Evolutionary conservation across 2,797 vertebrate species (phyloP).

Genomic region (Phoeniculus purpureus): DNA sequence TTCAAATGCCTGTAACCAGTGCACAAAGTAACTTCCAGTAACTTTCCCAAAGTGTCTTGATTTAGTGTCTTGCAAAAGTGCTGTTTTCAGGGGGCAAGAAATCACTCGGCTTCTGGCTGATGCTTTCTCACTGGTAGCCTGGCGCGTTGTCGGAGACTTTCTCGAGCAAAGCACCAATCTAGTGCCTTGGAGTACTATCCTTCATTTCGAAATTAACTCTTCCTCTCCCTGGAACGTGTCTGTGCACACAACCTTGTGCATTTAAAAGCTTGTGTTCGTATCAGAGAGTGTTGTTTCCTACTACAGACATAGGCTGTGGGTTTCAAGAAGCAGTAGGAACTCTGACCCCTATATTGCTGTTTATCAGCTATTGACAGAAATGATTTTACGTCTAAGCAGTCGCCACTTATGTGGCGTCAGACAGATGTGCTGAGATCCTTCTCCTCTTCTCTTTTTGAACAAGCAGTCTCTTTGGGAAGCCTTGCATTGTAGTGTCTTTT

Average conservation of each 20-base stretch:
- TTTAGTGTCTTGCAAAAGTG: not conserved
- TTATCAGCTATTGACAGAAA: not conserved
- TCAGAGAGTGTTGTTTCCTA: not conserved
- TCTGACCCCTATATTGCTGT: not conserved
- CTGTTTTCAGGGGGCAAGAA: not conserved
- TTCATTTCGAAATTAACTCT: not conserved
- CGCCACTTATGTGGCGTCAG: not conserved
- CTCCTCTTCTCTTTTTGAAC: not conserved
- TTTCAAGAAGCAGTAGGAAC: not conserved
- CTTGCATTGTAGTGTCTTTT: not conserved
- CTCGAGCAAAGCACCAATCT: not conserved
- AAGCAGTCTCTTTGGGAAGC: not conserved
- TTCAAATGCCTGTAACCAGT: not conserved
- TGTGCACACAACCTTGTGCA: not conserved
- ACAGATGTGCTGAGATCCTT: not conserved
- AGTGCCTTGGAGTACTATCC: not conserved
- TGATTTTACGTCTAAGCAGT: not conserved
- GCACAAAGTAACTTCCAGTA: not conserved
- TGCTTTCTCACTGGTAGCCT: not conserved
- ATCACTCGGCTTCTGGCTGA: not conserved
- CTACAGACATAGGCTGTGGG: fast-evolving
- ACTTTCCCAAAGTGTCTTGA: not conserved
- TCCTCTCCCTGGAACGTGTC: not conserved
- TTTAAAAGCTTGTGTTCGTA: not conserved
- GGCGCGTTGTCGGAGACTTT: not conserved